These are phyloP conservation scores for Cetoscarus ocellatus DNA, from an alignment of 2,797 vertebrate genomes.

Conservation along the genomic window DNA sequence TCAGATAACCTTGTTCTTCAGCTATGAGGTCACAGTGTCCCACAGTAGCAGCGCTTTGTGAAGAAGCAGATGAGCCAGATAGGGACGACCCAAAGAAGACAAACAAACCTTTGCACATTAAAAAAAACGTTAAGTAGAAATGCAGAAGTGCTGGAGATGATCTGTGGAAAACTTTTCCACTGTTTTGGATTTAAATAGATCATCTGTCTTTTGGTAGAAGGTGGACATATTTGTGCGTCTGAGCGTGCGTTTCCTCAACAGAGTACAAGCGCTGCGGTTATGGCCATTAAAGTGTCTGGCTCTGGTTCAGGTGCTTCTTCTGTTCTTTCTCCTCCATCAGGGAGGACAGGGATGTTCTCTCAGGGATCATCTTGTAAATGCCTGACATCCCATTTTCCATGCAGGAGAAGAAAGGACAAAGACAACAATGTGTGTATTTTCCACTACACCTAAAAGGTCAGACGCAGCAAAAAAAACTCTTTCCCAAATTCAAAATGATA, in stretches of 20 bases:
- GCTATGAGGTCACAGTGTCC: conserved; percentile 11
- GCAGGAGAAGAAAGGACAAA: conserved; percentile 27
- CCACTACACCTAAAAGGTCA: conserved; percentile 23
- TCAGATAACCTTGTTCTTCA: conserved; percentile 27
- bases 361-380: conserved; percentile 50
- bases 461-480: background rate
- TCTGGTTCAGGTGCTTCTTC: conserved; percentile 50
- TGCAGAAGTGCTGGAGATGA: conserved; percentile 39
- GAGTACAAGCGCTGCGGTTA: conserved; percentile 53
- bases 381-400: conserved; percentile 53
- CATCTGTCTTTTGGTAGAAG: conserved; percentile 31
- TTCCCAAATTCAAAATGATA: conserved; percentile 4
- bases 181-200: conserved; percentile 54
- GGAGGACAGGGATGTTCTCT: conserved; percentile 46
- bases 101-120: conserved; percentile 22
- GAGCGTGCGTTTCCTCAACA: conserved; percentile 59
- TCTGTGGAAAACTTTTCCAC: conserved; percentile 60
- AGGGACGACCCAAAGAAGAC: conserved; percentile 15
- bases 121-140: conserved; percentile 35
- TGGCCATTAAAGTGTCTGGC: conserved; percentile 64
- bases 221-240: conserved; percentile 3
- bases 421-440: conserved; percentile 17
- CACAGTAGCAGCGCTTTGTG: conserved; percentile 16
- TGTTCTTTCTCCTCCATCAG: conserved; percentile 48
- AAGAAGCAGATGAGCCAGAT: conserved; percentile 26